A percentile compares a stretch with the other conserved stretches of the same genome.
phyloP scores from a whole-genome alignment of 2,797 vertebrate genomes.

The Xenopus petersii region DNA sequence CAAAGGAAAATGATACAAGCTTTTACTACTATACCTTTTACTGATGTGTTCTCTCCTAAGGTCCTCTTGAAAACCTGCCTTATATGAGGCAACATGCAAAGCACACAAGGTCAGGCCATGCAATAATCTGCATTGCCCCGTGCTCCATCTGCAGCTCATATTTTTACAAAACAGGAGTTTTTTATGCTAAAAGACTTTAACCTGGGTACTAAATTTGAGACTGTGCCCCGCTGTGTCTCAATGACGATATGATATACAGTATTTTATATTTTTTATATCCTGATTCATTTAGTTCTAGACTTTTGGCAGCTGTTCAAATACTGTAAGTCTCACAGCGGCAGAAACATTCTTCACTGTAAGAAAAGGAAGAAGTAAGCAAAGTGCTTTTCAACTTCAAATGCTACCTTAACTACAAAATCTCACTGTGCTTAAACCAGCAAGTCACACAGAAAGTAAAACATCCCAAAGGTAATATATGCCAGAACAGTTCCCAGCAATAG shows the following conservation, averaged over 20 bases:
- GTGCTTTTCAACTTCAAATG: slow-evolving; percentile 6
- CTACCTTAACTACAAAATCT: not conserved
- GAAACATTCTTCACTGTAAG: slow-evolving; percentile 1
- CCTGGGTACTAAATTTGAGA: no score
- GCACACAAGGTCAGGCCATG: no score
- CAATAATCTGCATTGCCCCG: no score
- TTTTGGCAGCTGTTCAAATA: slow-evolving; percentile 13
- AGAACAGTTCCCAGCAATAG: no score
- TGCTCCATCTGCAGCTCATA: no score
- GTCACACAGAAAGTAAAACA: not conserved
- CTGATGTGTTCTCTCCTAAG: no score
- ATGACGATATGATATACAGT: not conserved
- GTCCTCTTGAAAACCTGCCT: no score
- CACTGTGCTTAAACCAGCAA: not conserved
- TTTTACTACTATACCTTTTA: no score
- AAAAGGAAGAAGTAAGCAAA: slow-evolving; percentile 8
- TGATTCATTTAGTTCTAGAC: slow-evolving; percentile 3
- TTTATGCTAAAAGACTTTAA: no score
- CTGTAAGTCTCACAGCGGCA: not conserved
- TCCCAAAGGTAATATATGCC: not conserved
- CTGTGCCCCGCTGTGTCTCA: not conserved
- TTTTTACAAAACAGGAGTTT: no score
- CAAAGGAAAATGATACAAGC: no score
- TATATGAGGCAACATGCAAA: no score
- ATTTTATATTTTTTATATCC: slow-evolving; percentile 9